Base-by-base conservation (phyloP, 2,888 invertebrate genomes). In the Petrophora chlorosata region DNA sequence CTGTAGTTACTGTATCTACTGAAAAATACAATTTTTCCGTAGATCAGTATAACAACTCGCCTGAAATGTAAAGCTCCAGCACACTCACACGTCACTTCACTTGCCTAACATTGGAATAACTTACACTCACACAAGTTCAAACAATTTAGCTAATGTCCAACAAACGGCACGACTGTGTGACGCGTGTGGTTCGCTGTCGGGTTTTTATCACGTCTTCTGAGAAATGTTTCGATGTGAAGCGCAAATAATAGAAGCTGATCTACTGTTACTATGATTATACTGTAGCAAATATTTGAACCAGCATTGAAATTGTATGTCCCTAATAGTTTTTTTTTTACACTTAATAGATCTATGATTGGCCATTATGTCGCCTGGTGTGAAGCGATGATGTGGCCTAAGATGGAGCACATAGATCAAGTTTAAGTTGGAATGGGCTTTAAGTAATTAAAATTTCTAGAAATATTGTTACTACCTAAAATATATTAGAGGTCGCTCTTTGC, bases 21-120 rank as follows among this genome's bases (percentile, higher is more conserved):
- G n/a, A n/a, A n/a, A n/a, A n/a, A n/a, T n/a, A n/a, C n/a, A n/a
- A 5, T 19, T 19, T 19, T 19, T 19, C 19, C 7, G 7, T n/a
- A 25, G n/a, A 5, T 4, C 0, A 19, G 1, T 19, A 19, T 1
- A 19, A 2, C 1, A 19, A 7, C 5, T 9, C 2, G 12, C 13
- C 15, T 30, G 4, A 4, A 26, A 39, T 12, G 42, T 41, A 52
- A 56, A 56, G 52, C 53, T 54, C 56, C 56, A 58, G 53, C 23
- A 28, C n/a, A 47, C 33, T 36, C 30, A 45, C 48, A 51, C 45
- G 50, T n/a, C 41, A 38, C 16, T 15, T 30, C 50, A 38, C 44
- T 38, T 25, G 42, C 33, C 42, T 40, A 19, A 15, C 13, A 48
- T 30, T 42, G 48, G 41, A 48, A 42, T 48, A 48, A 36, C 34